phyloP scores from a whole-genome alignment of 1,140 invertebrate species.

The Metopolophium dirhodum region DNA sequence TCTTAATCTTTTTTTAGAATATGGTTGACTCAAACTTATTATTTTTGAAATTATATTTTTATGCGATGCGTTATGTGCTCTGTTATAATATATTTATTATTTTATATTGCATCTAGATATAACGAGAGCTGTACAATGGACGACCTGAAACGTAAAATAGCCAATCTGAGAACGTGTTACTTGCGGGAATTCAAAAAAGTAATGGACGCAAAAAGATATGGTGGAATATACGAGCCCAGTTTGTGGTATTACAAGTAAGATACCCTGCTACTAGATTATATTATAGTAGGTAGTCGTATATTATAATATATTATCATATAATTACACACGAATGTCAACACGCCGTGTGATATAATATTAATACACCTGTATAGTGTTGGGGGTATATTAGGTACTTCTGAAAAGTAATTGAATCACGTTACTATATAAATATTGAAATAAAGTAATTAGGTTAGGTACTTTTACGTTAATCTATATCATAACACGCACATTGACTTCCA shows the following conservation, averaged over 20 bases:
- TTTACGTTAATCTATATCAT: background rate
- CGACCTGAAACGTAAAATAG: conserved; percentile 52
- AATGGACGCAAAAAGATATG: conserved; percentile 37
- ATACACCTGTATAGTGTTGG: background rate
- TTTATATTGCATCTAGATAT: background rate
- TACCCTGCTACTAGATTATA: background rate
- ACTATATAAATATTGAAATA: background rate
- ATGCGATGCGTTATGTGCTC: background rate
- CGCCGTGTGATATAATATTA: no score
- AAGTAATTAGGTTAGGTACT: background rate
- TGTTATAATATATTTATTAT: background rate
- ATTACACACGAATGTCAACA: background rate
- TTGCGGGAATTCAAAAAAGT: conserved; percentile 51
- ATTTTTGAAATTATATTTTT: background rate
- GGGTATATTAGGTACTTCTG: background rate
- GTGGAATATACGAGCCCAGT: conserved; percentile 44
- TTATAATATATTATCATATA: background rate
- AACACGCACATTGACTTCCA: background rate
- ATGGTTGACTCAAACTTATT: background rate
- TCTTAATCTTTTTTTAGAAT: background rate
- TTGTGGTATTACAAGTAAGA: conserved; percentile 54
- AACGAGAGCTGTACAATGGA: conserved; percentile 49
- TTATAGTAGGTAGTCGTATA: background rate
- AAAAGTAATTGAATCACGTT: background rate
- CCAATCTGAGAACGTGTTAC: conserved; percentile 49